These are phyloP conservation scores for Coelinius sp. DNA, from an alignment of 2,888 invertebrate genomes.

Conservation along the genomic window DNA sequence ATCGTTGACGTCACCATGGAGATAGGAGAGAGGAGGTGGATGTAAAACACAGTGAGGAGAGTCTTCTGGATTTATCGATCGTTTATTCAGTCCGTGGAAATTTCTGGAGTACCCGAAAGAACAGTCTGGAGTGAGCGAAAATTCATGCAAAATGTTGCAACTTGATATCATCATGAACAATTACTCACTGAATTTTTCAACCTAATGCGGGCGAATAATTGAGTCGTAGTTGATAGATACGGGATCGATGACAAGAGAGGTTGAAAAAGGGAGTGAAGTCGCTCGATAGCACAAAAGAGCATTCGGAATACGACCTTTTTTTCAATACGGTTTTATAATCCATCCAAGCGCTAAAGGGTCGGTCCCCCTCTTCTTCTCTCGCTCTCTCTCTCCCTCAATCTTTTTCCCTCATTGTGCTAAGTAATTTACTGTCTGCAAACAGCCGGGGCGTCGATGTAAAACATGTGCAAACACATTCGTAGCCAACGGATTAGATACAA, in stretches of 20 bases:
- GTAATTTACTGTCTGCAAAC: constrained; percentile 71
- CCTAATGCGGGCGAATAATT: neutral
- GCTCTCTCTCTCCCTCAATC: constrained; percentile 6
- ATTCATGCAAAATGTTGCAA: neutral
- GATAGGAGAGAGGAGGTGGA: constrained; percentile 61
- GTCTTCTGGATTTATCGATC: constrained; percentile 57
- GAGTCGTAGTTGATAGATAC: neutral
- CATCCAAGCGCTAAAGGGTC: constrained; percentile 59
- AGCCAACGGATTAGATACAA: constrained; percentile 42
- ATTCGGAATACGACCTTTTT: constrained; percentile 45
- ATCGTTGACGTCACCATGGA: constrained; percentile 64
- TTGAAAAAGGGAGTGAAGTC: constrained; percentile 7
- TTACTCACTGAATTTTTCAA: neutral
- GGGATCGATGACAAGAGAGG: constrained; percentile 29
- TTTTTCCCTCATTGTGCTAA: constrained; percentile 61
- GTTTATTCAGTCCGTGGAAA: constrained; percentile 31
- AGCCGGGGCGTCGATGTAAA: constrained; percentile 63
- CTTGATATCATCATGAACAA: neutral
- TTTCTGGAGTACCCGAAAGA: neutral
- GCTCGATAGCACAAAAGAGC: constrained; percentile 52
- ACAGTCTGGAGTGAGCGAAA: neutral
- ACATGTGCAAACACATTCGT: constrained; percentile 58
- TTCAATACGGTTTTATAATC: constrained; percentile 14
- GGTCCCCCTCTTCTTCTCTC: constrained; percentile 34
- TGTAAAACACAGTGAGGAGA: constrained; percentile 46